Conservation (phyloP, 2,888 invertebrate species). For the Pandemis cinnamomeana region DNA sequence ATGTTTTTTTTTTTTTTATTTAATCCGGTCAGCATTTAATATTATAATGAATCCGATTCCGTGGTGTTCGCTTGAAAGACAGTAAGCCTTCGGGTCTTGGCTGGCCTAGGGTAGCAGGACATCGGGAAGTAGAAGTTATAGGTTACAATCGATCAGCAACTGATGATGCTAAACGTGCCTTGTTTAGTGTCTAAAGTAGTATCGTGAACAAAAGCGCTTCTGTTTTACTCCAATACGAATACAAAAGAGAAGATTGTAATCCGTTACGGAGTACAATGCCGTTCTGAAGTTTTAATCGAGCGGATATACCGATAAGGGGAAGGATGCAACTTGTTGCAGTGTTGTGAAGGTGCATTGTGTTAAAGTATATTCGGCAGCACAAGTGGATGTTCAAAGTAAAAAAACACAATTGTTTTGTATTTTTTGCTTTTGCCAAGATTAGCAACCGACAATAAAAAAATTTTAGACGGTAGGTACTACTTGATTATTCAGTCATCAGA, state of each 20-base stretch:
- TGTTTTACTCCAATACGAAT: conserved; percentile 29
- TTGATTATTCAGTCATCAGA: too few species aligned
- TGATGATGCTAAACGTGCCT: not conserved
- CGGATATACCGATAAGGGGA: conserved; percentile 38
- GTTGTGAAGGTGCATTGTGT: conserved; percentile 36
- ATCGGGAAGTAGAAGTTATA: not conserved
- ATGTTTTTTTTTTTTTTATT: too few species aligned
- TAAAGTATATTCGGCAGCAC: conserved; percentile 6
- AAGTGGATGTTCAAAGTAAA: not conserved
- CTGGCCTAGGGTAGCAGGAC: not conserved
- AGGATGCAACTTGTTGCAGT: conserved; percentile 39
- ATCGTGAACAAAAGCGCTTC: not conserved
- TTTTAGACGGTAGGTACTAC: too few species aligned
- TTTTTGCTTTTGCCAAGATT: too few species aligned
- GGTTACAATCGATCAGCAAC: not conserved
- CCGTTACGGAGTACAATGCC: conserved; percentile 34
- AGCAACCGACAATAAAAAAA: too few species aligned
- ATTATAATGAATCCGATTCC: too few species aligned
- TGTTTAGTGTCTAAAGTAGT: not conserved
- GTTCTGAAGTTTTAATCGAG: conserved; percentile 39
- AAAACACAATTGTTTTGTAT: too few species aligned
- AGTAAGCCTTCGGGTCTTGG: not conserved
- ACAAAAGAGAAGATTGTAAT: conserved; percentile 35
- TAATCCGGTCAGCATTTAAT: too few species aligned
- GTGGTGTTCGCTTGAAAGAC: too few species aligned